These are phyloP conservation scores for Arothron firmamentum DNA, from an alignment of 2,113 vertebrate species.

Conservation along the genomic window DNA sequence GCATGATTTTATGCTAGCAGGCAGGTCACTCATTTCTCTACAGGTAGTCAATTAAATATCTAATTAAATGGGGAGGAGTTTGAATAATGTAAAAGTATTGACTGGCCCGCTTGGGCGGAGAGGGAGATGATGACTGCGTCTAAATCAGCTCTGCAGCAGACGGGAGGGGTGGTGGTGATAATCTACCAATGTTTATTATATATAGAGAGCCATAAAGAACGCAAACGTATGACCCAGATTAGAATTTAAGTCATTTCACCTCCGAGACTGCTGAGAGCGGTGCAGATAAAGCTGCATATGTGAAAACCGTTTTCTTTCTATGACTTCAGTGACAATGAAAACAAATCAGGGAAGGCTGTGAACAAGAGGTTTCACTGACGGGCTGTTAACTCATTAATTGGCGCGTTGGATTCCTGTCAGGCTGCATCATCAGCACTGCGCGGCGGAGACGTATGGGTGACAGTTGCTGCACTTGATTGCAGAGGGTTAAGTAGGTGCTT, in stretches of 20 bases:
- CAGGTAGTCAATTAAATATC: constrained; percentile 79
- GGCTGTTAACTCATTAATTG: constrained; percentile 9
- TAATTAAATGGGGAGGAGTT: constrained; percentile 76
- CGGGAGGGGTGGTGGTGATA: constrained; percentile 15
- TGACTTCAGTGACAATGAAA: too few relatives aligned
- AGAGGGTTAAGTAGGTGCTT: constrained; percentile 22
- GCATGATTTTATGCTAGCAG: constrained; percentile 72
- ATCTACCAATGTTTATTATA: constrained; percentile 22
- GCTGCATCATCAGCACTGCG: constrained; percentile 25
- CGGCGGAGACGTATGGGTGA: neutral
- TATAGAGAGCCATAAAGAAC: neutral
- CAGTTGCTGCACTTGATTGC: constrained; percentile 14
- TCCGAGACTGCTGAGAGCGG: too few relatives aligned
- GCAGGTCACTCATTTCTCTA: constrained; percentile 63
- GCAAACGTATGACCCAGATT: too few relatives aligned
- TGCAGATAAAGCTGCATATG: too few relatives aligned
- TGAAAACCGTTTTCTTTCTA: too few relatives aligned
- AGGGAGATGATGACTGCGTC: constrained; percentile 34
- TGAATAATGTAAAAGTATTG: constrained; percentile 78
- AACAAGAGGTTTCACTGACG: too few relatives aligned
- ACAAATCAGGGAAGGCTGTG: too few relatives aligned
- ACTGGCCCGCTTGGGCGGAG: constrained; percentile 47
- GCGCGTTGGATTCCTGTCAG: constrained; percentile 24
- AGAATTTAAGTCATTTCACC: too few relatives aligned
- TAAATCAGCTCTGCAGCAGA: constrained; percentile 54